These are phyloP conservation scores for Athetis lepigone DNA, from an alignment of 2,888 invertebrate genomes.

Conservation along the genomic window DNA sequence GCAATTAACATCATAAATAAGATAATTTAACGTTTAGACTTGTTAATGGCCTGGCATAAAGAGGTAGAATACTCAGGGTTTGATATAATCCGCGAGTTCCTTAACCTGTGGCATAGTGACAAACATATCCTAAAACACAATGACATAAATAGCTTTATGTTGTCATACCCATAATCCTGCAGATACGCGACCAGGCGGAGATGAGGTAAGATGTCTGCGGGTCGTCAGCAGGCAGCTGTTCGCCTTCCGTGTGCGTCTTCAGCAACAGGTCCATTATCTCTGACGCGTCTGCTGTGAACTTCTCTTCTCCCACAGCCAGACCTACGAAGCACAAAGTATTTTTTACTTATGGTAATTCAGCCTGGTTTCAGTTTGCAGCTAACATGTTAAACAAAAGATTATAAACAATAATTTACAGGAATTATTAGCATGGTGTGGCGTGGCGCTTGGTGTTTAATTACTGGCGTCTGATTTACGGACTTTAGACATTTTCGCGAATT, in stretches of 20 bases:
- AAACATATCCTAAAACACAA: no score
- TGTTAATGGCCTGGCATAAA: no score
- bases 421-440: background rate
- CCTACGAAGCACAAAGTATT: slow-evolving; percentile 68
- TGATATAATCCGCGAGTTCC: no score
- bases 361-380: background rate
- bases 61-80: no score
- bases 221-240: slow-evolving; percentile 97
- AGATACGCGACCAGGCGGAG: slow-evolving; percentile 99
- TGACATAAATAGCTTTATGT: background rate
- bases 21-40: no score
- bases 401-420: background rate
- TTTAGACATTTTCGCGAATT: background rate
- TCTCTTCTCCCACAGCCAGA: slow-evolving; percentile 94
- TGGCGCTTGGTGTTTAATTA: background rate
- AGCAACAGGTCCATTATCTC: slow-evolving; percentile 98
- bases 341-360: background rate
- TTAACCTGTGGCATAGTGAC: no score
- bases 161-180: slow-evolving; percentile 95
- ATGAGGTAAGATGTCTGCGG: slow-evolving; percentile 99
- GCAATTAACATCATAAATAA: no score
- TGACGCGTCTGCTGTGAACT: slow-evolving; percentile 97
- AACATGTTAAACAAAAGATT: no score
- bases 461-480: background rate
- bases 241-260: slow-evolving; percentile 96